Evolutionary conservation across 1,140 invertebrate species (phyloP).

Genomic region (Drosophila kanapiae): DNA sequence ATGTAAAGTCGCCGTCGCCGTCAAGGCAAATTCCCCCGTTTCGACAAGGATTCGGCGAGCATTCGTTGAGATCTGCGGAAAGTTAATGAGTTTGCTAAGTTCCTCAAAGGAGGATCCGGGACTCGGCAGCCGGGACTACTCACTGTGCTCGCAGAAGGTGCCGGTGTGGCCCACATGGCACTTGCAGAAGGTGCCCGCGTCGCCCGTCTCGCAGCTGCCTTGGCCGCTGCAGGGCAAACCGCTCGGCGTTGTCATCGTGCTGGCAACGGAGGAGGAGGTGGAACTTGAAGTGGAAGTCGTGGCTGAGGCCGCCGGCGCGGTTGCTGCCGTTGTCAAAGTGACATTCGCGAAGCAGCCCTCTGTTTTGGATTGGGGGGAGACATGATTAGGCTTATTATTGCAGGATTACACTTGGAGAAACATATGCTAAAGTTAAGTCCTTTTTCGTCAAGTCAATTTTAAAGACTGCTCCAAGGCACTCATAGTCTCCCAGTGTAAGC

Average conservation of each 20-base stretch:
- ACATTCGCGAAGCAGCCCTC: conserved; percentile 83
- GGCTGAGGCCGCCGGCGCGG: conserved; percentile 3
- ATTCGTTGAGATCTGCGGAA: conserved; percentile 92
- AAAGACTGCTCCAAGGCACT: too few relatives aligned
- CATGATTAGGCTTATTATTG: conserved; percentile 62
- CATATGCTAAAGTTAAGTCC: not conserved
- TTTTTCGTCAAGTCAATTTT: not conserved
- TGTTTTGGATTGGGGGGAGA: conserved; percentile 44
- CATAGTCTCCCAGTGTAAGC: conserved; percentile 1
- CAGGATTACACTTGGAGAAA: conserved; percentile 13
- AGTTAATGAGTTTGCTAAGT: conserved; percentile 77
- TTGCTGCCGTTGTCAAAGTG: conserved; percentile 46
- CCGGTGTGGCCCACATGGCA: conserved; percentile 92
- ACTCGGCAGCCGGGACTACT: conserved; percentile 71
- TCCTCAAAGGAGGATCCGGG: conserved; percentile 13
- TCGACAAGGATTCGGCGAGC: conserved; percentile 90
- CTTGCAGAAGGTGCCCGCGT: conserved; percentile 89
- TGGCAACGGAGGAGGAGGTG: conserved; percentile 1
- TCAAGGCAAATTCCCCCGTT: conserved; percentile 93
- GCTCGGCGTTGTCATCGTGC: conserved; percentile 73
- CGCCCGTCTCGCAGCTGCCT: conserved; percentile 90
- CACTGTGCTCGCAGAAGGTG: conserved; percentile 91
- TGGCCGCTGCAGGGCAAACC: conserved; percentile 90
- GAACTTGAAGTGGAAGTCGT: conserved; percentile 22
- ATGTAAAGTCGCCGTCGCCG: conserved; percentile 90